Evolutionary conservation across 2,888 invertebrate genomes (phyloP), one percentile per base, ranked within the genome.

Genomic region (Dynastes maya): DNA sequence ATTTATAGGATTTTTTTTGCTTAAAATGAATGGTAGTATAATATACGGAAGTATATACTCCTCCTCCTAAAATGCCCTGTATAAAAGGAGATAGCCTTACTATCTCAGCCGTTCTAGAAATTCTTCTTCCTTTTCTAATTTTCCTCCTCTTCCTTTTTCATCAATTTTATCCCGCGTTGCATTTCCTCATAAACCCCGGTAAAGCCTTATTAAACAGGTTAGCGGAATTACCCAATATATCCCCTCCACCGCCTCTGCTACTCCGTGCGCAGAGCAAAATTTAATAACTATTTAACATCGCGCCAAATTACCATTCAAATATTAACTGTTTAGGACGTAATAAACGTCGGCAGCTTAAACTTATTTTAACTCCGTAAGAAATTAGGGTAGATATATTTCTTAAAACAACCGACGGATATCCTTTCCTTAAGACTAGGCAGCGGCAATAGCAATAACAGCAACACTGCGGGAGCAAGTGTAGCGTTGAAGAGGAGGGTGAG

Each of bases 231-330:
- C 16, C 16, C 55, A 55, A 55, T 55, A 45, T 45, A 11, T 22
- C 45, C 45, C 45, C 9, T 45, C 45, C 45, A 64, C 11, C 8
- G 11, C 8, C 8, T 45, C 45, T 45, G 8, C 45, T 45, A 6
- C 1, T 37, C 8, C 13, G 40, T 16, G 32, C 6, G 16, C 55
- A 2, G 13, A 11, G 55, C 16, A 37, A 71, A 71, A 71, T 71
- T 71, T 71, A 71, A 71, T 71, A 71, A 71, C 32, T 55, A 71
- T 45, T 55, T 55, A 55, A 68, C 49, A 71, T 32, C 55, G 16
- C 53, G 55, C 53, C 55, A 71, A 71, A 71, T 71, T 55, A 71
- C 71, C 71, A 55, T 71, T n/a, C 71, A 71, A 55, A 71, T 71
- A 71, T 71, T 55, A 71, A 71, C 71, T 55, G 71, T 55, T 71